Percentiles rank a stretch among this genome's conserved stretches.
Conservation (phyloP, 2,888 invertebrate genomes). For the Proisotoma minuta region DNA sequence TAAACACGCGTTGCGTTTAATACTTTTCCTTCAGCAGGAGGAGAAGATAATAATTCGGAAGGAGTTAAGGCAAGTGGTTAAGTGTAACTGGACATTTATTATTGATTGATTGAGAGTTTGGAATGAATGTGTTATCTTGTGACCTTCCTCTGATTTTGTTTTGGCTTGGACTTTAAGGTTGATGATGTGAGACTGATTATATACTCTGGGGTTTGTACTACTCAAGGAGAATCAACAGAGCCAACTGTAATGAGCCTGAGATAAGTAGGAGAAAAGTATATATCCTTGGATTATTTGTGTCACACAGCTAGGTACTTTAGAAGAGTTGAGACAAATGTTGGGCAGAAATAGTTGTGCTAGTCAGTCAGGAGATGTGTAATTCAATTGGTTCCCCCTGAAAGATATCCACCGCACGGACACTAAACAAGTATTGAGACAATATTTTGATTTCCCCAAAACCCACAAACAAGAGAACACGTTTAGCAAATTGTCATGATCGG, state of each 20-base stretch:
- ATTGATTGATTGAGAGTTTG: no score
- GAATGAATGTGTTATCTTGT: not conserved
- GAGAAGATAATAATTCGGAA: no score
- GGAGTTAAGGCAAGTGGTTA: no score
- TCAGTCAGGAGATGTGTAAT: no score
- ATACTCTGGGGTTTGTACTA: not conserved
- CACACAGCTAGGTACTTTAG: not conserved
- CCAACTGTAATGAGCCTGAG: not conserved
- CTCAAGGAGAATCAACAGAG: not conserved
- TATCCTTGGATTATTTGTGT: conserved; percentile 1
- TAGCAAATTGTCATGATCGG: not conserved
- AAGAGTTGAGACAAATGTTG: not conserved
- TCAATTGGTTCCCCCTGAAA: no score
- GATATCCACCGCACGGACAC: no score
- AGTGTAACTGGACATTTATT: no score
- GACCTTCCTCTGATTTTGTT: conserved; percentile 2
- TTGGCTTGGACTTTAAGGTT: conserved; percentile 5
- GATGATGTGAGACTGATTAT: not conserved
- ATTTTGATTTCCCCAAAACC: not conserved
- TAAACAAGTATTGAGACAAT: no score
- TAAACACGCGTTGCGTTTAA: no score
- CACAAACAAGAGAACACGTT: not conserved
- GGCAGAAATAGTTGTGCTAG: no score
- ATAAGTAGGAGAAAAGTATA: not conserved
- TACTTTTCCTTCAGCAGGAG: no score